Evolutionary conservation across 1,140 invertebrate species (phyloP).

Genomic region (Oncopeltus fasciatus): DNA sequence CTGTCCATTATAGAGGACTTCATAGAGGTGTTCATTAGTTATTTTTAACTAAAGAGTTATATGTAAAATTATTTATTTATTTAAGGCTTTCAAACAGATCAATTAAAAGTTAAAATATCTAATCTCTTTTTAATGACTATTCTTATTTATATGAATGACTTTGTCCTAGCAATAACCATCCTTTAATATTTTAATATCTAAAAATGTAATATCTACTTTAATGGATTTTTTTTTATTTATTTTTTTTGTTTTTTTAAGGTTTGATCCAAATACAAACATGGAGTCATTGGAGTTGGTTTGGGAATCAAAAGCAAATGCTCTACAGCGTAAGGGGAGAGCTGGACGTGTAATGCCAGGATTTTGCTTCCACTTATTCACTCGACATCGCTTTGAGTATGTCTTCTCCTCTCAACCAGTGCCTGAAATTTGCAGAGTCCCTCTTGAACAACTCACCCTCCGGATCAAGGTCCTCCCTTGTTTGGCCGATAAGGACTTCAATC

Average conservation of each 20-base stretch:
- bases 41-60: too few species aligned
- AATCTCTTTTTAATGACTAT: too few species aligned
- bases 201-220: too few species aligned
- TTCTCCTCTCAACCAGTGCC: slow-evolving; percentile 56
- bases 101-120: too few species aligned
- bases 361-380: slow-evolving; percentile 66
- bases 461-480: slow-evolving; percentile 68
- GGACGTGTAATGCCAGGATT: slow-evolving; percentile 78
- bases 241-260: slow-evolving; percentile 43
- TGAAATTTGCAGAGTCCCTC: slow-evolving; percentile 68
- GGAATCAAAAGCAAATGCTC: slow-evolving; percentile 65
- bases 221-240: too few species aligned
- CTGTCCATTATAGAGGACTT: too few species aligned
- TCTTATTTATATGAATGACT: too few species aligned
- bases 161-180: too few species aligned
- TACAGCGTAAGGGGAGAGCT: slow-evolving; percentile 70
- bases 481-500: slow-evolving; percentile 43
- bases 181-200: too few species aligned
- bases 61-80: too few species aligned
- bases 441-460: slow-evolving; percentile 76
- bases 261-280: slow-evolving; percentile 72
- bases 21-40: too few species aligned
- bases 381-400: slow-evolving; percentile 42
- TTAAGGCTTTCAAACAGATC: too few species aligned
- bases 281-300: slow-evolving; percentile 64